Evolutionary conservation across 1,140 invertebrate species (phyloP), one percentile per base, ranked within the genome.

Genomic region (Proctacanthus coquilletti): DNA sequence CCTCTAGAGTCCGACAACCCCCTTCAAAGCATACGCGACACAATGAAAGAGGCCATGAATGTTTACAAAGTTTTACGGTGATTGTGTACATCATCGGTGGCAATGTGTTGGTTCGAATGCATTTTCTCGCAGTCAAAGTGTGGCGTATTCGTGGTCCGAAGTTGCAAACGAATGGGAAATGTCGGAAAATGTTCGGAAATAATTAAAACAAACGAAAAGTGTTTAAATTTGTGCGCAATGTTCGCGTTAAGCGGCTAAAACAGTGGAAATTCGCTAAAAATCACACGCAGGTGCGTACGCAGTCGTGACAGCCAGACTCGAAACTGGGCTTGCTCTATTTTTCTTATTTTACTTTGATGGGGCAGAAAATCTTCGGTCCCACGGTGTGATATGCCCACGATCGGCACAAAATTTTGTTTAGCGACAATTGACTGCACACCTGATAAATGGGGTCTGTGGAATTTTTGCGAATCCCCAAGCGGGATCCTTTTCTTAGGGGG

Each of bases 221-320:
- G 27, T 37, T 35, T 38, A 39, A 47, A 31, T 36, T 43, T 44
- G 42, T 41, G n/a, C n/a, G n/a, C n/a, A n/a, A n/a, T n/a, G n/a
- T n/a, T n/a, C n/a, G n/a, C n/a, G n/a, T n/a, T n/a, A n/a, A n/a
- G n/a, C n/a, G n/a, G n/a, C n/a, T 40, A 34, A 46, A 46, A 39
- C 45, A 36, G 31, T 40, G 18, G 11, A 13, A 13, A 32, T 6
- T 6, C 29, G 39, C 39, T 36, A 47, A 40, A 47, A 41, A 68
- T 71, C 71, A 73, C 75, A 81, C 77, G 77, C 79, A 83, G 80
- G 80, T 84, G 80, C 80, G 80, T 83, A 84, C 80, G 81, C 81
- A 84, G 76, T 68, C 77, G 75, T 80, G 67, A 74, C 44, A 43
- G 70, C 77, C 69, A 68, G 71, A 72, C 74, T 71, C 71, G 77